These are phyloP conservation scores for Nannoperca australis DNA, from an alignment of 2,797 vertebrate species.

Conservation along the genomic window DNA sequence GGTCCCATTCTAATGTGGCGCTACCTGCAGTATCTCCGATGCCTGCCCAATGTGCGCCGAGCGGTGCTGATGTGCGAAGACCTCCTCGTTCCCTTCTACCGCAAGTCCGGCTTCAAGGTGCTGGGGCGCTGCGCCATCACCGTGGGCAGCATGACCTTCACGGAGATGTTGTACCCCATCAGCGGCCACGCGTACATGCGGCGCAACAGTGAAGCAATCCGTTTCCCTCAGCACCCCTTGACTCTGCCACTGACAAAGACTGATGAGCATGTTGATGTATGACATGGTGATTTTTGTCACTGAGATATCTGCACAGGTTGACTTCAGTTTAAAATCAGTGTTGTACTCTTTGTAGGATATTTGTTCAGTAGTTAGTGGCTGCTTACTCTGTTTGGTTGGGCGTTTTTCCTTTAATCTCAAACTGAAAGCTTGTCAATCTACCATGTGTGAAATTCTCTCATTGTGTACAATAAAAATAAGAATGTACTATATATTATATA, in stretches of 20 bases:
- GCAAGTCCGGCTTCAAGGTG: conserved; percentile 89
- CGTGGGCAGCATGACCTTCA: conserved; percentile 89
- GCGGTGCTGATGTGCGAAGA: conserved; percentile 93
- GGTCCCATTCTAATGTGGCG: conserved; percentile 94
- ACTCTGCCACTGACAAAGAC: conserved; percentile 67
- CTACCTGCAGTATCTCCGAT: conserved; percentile 92
- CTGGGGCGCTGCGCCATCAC: conserved; percentile 89
- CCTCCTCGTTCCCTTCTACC: conserved; percentile 92
- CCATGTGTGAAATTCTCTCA: conserved; percentile 14
- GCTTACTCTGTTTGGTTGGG: conserved; percentile 21
- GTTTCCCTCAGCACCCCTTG: conserved; percentile 74
- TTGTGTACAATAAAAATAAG: conserved; percentile 40
- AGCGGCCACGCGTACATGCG: conserved; percentile 90
- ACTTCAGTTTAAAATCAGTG: conserved; percentile 6
- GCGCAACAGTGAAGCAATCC: conserved; percentile 90
- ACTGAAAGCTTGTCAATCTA: background rate
- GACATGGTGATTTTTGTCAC: conserved; percentile 23
- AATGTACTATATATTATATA: conserved; percentile 31
- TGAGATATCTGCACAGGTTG: conserved; percentile 4
- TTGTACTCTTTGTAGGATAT: conserved; percentile 20
- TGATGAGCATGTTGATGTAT: conserved; percentile 65
- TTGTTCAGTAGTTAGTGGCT: background rate
- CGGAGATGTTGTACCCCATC: conserved; percentile 90
- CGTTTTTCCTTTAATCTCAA: background rate
- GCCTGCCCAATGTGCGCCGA: conserved; percentile 86